Conservation (phyloP, 2,888 invertebrate genomes). For the Agrochola lota region DNA sequence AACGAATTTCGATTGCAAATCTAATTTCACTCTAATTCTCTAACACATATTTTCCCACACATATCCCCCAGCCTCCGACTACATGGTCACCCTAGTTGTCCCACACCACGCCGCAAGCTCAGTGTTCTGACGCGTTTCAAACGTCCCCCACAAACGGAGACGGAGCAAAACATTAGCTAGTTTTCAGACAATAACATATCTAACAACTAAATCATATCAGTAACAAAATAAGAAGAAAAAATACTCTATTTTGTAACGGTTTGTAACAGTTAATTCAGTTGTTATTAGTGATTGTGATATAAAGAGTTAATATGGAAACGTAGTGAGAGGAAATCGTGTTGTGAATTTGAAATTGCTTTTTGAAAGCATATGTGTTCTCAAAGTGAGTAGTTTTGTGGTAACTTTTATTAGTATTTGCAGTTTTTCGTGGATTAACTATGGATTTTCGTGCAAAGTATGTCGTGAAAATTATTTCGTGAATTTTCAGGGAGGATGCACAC, state of each 20-base stretch:
- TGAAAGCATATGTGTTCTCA: conserved; percentile 45
- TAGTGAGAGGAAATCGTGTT: conserved; percentile 48
- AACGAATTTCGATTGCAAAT: neutral
- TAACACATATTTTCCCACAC: conserved; percentile 7
- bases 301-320: conserved; percentile 39
- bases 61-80: conserved; percentile 50
- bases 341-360: conserved; percentile 46
- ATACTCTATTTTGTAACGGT: conserved; percentile 50
- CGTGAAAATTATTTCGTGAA: neutral
- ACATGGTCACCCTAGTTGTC: conserved; percentile 67
- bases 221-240: conserved; percentile 39
- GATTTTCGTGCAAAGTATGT: neutral
- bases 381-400: conserved; percentile 50
- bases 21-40: conserved; percentile 4
- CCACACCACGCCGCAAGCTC: conserved; percentile 67
- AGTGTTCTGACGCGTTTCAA: conserved; percentile 68
- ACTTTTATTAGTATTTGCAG: neutral
- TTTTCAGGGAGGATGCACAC: neutral
- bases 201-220: conserved; percentile 61
- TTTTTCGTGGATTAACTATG: neutral
- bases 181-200: conserved; percentile 70
- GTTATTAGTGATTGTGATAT: conserved; percentile 48
- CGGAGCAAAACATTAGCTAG: conserved; percentile 42
- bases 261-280: conserved; percentile 33
- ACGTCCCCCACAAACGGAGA: conserved; percentile 61